Percentiles rank a stretch among this genome's conserved stretches.
phyloP scores from a whole-genome alignment of 2,113 vertebrate genomes.

The Mustelus asterias region DNA sequence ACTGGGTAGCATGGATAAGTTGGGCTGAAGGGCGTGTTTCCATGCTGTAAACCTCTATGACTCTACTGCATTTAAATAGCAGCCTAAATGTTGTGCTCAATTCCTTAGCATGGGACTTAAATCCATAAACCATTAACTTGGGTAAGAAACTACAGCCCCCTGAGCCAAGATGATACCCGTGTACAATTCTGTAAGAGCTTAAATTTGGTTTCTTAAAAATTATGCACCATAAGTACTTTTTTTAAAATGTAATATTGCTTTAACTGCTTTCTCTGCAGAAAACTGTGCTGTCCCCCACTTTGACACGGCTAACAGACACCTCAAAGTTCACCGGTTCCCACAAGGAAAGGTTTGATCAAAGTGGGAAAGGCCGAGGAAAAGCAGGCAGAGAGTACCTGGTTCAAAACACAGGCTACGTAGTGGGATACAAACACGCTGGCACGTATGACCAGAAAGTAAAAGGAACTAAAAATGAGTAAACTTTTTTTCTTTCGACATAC shows the following conservation, averaged over 20 bases:
- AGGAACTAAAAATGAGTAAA: constrained; percentile 59
- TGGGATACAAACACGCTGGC: constrained; percentile 89
- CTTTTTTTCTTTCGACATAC: background rate
- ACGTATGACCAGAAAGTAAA: constrained; percentile 88
- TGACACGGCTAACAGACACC: constrained; percentile 88
- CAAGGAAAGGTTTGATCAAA: constrained; percentile 86
- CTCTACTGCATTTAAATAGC: background rate
- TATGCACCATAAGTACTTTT: constrained; percentile 30
- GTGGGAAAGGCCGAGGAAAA: constrained; percentile 83
- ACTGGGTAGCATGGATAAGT: no score
- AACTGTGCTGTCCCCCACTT: constrained; percentile 82
- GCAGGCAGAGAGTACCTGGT: constrained; percentile 86
- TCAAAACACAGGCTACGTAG: constrained; percentile 84
- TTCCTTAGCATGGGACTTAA: background rate
- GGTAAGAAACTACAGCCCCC: no score
- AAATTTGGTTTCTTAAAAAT: background rate
- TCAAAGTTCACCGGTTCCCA: constrained; percentile 90
- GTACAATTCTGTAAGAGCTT: no score
- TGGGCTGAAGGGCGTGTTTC: no score
- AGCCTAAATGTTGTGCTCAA: background rate
- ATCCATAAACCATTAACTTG: background rate
- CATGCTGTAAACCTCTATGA: no score
- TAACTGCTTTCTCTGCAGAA: constrained; percentile 57
- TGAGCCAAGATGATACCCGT: background rate
- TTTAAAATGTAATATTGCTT: constrained; percentile 36